These are phyloP conservation scores for Mamestra configurata DNA, from an alignment of 1,140 invertebrate species.

Conservation along the genomic window DNA sequence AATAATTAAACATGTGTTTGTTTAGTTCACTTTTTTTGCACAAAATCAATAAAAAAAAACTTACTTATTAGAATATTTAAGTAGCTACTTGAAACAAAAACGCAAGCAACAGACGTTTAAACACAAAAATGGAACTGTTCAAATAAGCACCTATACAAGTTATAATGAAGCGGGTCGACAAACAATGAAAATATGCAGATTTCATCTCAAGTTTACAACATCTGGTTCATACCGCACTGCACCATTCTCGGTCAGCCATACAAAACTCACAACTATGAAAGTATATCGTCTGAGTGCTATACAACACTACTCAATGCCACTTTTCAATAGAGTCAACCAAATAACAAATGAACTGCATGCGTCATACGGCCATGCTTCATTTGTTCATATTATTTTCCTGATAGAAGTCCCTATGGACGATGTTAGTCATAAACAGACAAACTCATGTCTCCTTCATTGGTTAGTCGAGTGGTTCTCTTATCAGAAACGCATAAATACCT, in stretches of 20 bases:
- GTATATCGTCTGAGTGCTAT: not conserved
- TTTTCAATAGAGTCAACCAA: not conserved
- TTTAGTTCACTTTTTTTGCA: not conserved
- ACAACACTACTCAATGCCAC: slow-evolving; percentile 9
- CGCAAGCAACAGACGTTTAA: not conserved
- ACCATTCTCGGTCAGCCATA: slow-evolving; percentile 27
- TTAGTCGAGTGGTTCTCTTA: slow-evolving; percentile 68
- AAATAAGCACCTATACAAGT: not conserved
- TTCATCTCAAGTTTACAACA: slow-evolving; percentile 57
- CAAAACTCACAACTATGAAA: slow-evolving; percentile 14
- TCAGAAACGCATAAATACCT: slow-evolving; percentile 63
- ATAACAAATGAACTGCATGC: not conserved
- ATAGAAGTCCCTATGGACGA: not conserved
- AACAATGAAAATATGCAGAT: slow-evolving; percentile 58
- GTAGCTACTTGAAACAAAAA: not conserved
- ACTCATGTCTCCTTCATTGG: slow-evolving; percentile 56
- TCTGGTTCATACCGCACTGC: slow-evolving; percentile 47
- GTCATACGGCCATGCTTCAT: slow-evolving; percentile 1
- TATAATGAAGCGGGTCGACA: not conserved
- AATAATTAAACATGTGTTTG: slow-evolving; percentile 11
- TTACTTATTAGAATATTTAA: not conserved
- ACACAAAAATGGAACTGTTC: not conserved
- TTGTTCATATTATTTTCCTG: slow-evolving; percentile 38
- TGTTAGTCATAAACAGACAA: slow-evolving; percentile 48
- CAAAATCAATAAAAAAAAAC: not conserved